Evolutionary conservation across 1,140 invertebrate genomes (phyloP), one percentile per base, ranked within the genome.

Genomic region (Trichoplusia ni): DNA sequence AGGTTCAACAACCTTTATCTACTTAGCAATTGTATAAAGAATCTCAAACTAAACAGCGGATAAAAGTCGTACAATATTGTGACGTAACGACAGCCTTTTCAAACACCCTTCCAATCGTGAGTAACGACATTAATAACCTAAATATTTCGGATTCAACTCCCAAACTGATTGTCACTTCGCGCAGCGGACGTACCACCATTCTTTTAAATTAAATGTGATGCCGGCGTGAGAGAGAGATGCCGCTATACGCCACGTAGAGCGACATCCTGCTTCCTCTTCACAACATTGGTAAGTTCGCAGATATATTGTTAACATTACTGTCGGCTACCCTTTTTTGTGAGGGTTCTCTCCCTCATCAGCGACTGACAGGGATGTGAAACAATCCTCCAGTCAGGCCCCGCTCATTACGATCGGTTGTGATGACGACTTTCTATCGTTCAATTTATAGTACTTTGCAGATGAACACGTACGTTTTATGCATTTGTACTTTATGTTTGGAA

Each of bases 311-410:
- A 73, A 68, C 69, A 69, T 71, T 75, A 69, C 64, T 49, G 58
- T 67, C 69, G 62, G 54, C 71, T 75, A 71, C 42, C 70, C 70
- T 78, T 78, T 77, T 78, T 78, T 76, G 64, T 58, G 62, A 62
- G 51, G n/a, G 60, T n/a, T 63, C 37, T 61, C 72, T 69, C 71
- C 76, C 60, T 71, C 68, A 67, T 78, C 76, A 73, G 46, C 11
- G 42, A 47, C n/a, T 73, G 70, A 75, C 76, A 73, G 49, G 62
- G 67, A 47, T 51, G 40, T 53, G 58, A 72, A 71, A 66, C 67
- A 73, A 63, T 74, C 65, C 59, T 14, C 35, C 46, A 16, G 53
- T 51, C 63, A 59, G 63, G 60, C 61, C 53, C 64, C 60, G 47
- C 40, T 69, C 59, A 71, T 74, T 74, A 70, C 69, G 60, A 69